phyloP scores from a whole-genome alignment of 1,140 invertebrate species.

The Megathymus violae region DNA sequence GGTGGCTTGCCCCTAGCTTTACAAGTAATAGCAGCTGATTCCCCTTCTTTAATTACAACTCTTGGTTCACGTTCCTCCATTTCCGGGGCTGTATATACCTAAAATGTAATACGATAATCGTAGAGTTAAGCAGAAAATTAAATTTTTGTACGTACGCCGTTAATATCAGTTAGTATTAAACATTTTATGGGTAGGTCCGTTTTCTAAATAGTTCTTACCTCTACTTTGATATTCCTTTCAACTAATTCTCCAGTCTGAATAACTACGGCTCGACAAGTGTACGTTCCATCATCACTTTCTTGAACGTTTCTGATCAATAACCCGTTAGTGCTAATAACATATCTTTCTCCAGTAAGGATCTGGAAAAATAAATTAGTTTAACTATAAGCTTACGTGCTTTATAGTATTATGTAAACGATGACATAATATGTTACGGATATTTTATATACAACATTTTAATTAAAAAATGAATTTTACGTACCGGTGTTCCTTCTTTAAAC shows the following conservation, averaged over 20 bases:
- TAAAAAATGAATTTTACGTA: too few relatives aligned
- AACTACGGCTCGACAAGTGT: conserved; percentile 93
- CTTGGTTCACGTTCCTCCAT: conserved; percentile 85
- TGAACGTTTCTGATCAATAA: conserved; percentile 91
- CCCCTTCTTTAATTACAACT: conserved; percentile 90
- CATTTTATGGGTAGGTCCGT: too few relatives aligned
- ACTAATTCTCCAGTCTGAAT: conserved; percentile 90
- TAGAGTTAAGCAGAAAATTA: conserved; percentile 19
- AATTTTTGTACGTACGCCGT: too few relatives aligned
- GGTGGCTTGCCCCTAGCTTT: conserved; percentile 92
- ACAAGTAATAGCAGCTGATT: conserved; percentile 89
- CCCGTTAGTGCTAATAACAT: conserved; percentile 90
- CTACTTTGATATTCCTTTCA: conserved; percentile 90
- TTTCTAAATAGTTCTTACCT: conserved; percentile 82
- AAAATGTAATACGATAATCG: conserved; percentile 39
- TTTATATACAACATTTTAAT: too few relatives aligned
- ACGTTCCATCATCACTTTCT: conserved; percentile 92
- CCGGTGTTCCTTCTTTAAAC: conserved; percentile 89
- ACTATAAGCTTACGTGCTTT: too few relatives aligned
- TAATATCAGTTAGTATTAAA: too few relatives aligned
- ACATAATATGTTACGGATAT: too few relatives aligned
- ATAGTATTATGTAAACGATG: too few relatives aligned
- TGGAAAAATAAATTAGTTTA: conserved; percentile 52
- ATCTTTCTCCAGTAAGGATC: conserved; percentile 87
- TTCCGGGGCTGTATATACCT: conserved; percentile 91